Evolutionary conservation across 2,113 vertebrate species (phyloP).

Genomic region (Rhinoptilus africanus): DNA sequence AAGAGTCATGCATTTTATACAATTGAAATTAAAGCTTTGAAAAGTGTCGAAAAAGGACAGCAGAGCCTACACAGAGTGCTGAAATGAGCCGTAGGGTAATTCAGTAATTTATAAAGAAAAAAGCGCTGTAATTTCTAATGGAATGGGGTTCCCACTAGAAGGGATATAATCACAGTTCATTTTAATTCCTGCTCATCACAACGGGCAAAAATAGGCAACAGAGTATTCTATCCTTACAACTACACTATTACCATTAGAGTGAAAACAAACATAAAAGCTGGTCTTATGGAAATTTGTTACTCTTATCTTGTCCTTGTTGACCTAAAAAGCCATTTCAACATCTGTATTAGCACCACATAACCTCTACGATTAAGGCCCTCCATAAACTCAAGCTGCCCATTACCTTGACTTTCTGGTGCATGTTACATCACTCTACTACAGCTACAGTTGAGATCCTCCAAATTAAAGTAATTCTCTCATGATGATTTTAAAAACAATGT

Average conservation of each 20-base stretch:
- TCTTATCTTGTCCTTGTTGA: neutral
- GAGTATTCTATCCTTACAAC: neutral
- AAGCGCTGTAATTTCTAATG: neutral
- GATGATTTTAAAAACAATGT: neutral
- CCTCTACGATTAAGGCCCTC: neutral
- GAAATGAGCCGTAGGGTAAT: neutral
- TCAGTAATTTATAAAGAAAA: neutral
- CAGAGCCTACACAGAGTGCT: neutral
- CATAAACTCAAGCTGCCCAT: neutral
- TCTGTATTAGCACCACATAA: neutral
- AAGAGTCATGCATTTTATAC: neutral
- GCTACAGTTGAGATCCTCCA: neutral
- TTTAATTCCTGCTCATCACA: neutral
- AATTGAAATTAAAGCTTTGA: neutral
- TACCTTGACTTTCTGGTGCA: neutral
- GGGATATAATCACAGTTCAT: neutral
- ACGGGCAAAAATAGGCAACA: neutral
- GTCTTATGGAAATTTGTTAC: neutral
- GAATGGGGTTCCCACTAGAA: neutral
- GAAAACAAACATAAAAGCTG: neutral
- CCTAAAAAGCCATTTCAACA: neutral
- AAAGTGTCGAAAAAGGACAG: neutral
- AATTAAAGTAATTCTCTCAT: neutral
- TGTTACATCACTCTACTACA: neutral
- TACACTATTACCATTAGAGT: neutral